phyloP scores from a whole-genome alignment of 2,113 vertebrate genomes.

The Oncorhynchus kisutch region DNA sequence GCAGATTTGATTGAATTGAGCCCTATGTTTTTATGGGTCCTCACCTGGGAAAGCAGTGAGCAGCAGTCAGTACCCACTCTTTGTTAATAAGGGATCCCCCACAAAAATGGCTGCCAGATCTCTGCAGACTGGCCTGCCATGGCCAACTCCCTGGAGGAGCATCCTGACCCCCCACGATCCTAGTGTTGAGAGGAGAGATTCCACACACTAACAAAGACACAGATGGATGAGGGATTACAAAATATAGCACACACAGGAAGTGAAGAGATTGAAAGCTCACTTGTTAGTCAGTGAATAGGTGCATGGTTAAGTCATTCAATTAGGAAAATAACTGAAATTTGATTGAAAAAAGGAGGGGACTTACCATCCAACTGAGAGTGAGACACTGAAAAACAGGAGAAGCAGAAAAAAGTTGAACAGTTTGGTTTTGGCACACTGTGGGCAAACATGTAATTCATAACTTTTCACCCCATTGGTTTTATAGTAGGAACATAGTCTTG shows the following conservation, averaged over 20 bases:
- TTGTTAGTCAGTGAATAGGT: background rate
- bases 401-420: background rate
- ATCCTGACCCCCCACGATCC: conserved; percentile 62
- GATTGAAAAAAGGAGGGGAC: background rate
- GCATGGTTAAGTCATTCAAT: background rate
- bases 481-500: background rate
- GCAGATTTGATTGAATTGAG: background rate
- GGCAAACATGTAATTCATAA: background rate
- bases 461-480: background rate
- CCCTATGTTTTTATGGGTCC: background rate
- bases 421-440: background rate
- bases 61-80: conserved; percentile 63
- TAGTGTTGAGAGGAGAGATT: conserved; percentile 21
- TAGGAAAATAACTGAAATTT: background rate
- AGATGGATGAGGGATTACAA: background rate
- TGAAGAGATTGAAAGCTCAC: background rate
- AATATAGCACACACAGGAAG: background rate
- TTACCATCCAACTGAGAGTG: background rate
- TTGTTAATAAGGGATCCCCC: conserved; percentile 62
- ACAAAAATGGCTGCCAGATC: conserved; percentile 49
- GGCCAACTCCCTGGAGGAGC: conserved; percentile 63
- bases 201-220: conserved; percentile 43
- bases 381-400: background rate
- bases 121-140: conserved; percentile 64
- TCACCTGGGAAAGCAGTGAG: conserved; percentile 55